Conservation (phyloP, 2,113 vertebrate genomes). For the Ptyas mucosa region DNA sequence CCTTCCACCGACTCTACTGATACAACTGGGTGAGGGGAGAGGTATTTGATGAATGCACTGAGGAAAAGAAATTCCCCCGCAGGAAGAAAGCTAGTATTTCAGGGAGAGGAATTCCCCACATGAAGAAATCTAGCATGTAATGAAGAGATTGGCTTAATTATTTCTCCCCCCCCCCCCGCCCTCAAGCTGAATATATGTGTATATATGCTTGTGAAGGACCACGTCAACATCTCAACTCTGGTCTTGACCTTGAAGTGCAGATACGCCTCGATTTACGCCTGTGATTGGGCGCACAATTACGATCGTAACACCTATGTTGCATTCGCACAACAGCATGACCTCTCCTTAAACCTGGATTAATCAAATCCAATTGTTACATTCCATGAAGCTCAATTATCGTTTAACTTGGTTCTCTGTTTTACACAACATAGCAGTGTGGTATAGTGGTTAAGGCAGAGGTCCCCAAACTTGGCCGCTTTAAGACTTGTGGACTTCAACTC, state of each 20-base stretch:
- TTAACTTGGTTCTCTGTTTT: neutral
- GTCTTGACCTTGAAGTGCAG: neutral
- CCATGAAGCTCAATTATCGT: neutral
- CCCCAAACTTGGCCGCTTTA: too few species aligned
- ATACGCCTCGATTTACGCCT: too few species aligned
- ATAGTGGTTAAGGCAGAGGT: too few species aligned
- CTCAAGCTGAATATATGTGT: neutral
- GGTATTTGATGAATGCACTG: neutral
- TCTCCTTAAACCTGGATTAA: neutral
- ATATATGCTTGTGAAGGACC: neutral
- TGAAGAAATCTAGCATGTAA: neutral
- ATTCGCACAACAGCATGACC: neutral
- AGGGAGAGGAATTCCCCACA: neutral
- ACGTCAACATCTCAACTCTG: neutral
- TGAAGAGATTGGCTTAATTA: neutral
- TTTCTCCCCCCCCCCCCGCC: neutral
- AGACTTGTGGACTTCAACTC: too few species aligned
- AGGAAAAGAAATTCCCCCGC: neutral
- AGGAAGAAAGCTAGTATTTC: neutral
- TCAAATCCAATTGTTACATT: neutral
- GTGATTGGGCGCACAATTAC: too few species aligned
- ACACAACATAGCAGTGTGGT: too few species aligned
- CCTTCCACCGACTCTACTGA: neutral
- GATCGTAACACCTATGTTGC: neutral
- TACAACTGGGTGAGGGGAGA: neutral